phyloP scores from a whole-genome alignment of 2,113 vertebrate genomes.

The Falcunculus frontatus region DNA sequence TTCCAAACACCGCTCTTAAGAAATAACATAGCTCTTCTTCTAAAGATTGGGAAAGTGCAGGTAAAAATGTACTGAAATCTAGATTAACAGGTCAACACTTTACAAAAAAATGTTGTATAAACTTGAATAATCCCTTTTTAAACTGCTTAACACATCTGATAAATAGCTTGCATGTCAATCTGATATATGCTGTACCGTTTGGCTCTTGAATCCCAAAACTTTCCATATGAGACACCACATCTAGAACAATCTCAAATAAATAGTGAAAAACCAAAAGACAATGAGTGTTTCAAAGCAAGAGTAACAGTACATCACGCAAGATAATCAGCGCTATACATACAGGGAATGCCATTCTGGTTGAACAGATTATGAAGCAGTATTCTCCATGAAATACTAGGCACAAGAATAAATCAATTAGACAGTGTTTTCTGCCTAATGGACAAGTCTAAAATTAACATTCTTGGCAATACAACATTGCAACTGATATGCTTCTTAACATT shows the following conservation, averaged over 20 bases:
- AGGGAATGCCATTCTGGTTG: slow-evolving; percentile 55
- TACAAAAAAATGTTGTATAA: slow-evolving; percentile 29
- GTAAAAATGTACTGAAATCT: neutral
- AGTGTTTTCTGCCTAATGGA: slow-evolving; percentile 61
- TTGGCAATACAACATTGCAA: slow-evolving; percentile 74
- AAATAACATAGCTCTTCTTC: slow-evolving; percentile 23
- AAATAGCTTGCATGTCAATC: slow-evolving; percentile 39
- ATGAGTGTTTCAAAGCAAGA: slow-evolving; percentile 54
- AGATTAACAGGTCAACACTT: slow-evolving; percentile 10
- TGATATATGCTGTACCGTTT: slow-evolving; percentile 11
- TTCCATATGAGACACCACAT: neutral
- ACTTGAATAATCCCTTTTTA: slow-evolving; percentile 54
- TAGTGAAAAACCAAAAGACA: slow-evolving; percentile 40
- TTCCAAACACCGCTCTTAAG: neutral
- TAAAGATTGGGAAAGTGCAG: slow-evolving; percentile 20
- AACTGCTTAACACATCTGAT: slow-evolving; percentile 41
- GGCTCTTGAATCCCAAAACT: slow-evolving; percentile 20
- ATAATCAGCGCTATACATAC: slow-evolving; percentile 53
- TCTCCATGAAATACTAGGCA: slow-evolving; percentile 67
- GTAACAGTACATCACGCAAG: slow-evolving; percentile 59
- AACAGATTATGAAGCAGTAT: slow-evolving; percentile 55
- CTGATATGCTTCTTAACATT: slow-evolving; percentile 64
- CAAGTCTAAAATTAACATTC: slow-evolving; percentile 65
- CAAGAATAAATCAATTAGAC: slow-evolving; percentile 64
- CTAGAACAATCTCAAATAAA: slow-evolving; percentile 68